These are phyloP conservation scores for Aspidiotus rigidus DNA, from an alignment of 2,888 invertebrate species.

Conservation along the genomic window DNA sequence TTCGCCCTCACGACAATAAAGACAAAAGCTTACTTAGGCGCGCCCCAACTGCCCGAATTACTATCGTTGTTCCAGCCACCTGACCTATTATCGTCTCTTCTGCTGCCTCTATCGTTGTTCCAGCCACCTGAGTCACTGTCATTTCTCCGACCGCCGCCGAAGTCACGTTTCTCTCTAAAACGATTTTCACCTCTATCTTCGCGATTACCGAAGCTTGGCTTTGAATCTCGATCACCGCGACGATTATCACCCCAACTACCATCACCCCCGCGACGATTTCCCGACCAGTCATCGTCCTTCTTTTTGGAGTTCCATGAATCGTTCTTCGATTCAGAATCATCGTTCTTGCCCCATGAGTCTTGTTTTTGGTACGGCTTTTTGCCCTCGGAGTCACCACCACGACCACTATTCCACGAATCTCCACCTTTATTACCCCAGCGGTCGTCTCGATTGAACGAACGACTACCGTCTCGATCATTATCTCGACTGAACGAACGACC, in stretches of 20 bases:
- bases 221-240: neutral
- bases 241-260: neutral
- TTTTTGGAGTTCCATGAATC: neutral
- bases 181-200: constrained; percentile 39
- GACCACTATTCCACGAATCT: constrained; percentile 6
- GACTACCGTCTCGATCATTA: neutral
- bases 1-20: neutral
- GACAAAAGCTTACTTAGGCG: neutral
- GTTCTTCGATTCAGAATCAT: constrained; percentile 8
- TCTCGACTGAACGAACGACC: no score
- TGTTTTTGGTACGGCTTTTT: constrained; percentile 22
- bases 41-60: constrained; percentile 8
- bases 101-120: constrained; percentile 17
- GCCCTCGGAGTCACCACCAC: constrained; percentile 15
- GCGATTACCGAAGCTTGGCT: neutral
- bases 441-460: neutral
- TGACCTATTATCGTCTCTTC: neutral
- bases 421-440: neutral
- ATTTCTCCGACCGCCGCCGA: constrained; percentile 18
- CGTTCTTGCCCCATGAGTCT: constrained; percentile 6
- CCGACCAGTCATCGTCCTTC: neutral
- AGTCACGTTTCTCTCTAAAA: constrained; percentile 7
- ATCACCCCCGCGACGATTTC: neutral
- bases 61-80: constrained; percentile 7
- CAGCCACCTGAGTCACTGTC: constrained; percentile 32